Evolutionary conservation across 2,113 vertebrate genomes (phyloP), one percentile per base, ranked within the genome.

Genomic region (Ploceus nigricollis): DNA sequence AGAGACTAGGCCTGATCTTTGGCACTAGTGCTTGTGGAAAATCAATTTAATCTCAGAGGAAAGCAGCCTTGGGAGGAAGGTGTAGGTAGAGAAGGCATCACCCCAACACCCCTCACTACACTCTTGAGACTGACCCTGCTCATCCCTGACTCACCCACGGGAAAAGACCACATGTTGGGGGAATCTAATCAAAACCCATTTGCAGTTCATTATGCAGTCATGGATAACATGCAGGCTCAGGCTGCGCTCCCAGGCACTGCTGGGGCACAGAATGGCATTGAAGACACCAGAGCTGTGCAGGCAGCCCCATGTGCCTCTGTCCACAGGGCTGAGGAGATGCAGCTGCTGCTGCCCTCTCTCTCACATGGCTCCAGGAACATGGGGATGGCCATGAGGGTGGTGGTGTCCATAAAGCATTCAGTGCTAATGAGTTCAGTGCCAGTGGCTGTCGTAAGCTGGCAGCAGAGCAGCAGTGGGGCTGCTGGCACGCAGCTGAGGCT

Each of bases 51-150:
- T 48, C 30, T 56, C 48, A 23, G 37, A 39, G 58, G 27, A 75
- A 72, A 71, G 42, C 39, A 23, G 47, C 30, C 44, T 40, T 9
- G 6, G 57, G 44, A 48, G 8, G 28, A 47, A 83, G 21, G 18
- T 33, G 70, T 12, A 30, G 51, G 77, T 13, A 65, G 42, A 37
- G 37, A 40, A 75, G 42, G 39, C 0, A 0, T 77, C 71, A 30
- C 23, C 33, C 13, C 3, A 1, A 51, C 2, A 2, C 15, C 17
- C 27, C 48, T 76, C 3, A 2, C 16, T 2, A 0, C 2, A 3
- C 20, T 71, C n/a, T 57, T 23, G 1, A 2, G 35, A 13, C 37
- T 3, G 20, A 33, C 22, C 31, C 23, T 15, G 22, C 35, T 69
- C n/a, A n/a, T 48, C 45, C n/a, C 70, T 11, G 35, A 6, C 1